Base-by-base conservation (phyloP, 1,140 invertebrate genomes). In the Chelonus insularis region DNA sequence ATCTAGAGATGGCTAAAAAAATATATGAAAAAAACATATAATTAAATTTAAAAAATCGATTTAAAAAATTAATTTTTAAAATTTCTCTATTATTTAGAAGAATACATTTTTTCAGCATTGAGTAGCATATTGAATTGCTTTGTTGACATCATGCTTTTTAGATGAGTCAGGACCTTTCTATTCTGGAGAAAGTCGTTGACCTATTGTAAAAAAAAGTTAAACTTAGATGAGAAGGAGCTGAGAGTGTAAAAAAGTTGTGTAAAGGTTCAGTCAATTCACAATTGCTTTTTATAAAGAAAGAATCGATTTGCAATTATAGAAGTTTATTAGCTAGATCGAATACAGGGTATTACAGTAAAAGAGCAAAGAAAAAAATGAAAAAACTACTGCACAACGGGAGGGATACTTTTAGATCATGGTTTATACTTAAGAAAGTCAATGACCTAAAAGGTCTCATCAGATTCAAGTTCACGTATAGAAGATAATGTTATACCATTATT, bases 131-230 rank as follows among this genome's bases (percentile, higher is more conserved):
- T n/a, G n/a, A n/a, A n/a, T 20, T 21, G 5, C 20, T 56, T 12
- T 39, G 9, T 39, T 14, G 25, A 12, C 16, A 7, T 32, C 20
- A 36, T 59, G 45, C 11, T 11, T 36, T 18, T 16, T 37, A 39
- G 57, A 60, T 60, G 57, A 52, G 45, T 60, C 57, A 55, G 41
- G 57, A 29, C 29, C 41, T 68, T 64, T 67, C 25, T 36, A 62
- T 51, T 66, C 47, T 58, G 21, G 66, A 68, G 67, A 68, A 70
- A 66, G 66, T 60, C 60, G 51, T 51, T 48, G 48, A 58, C 61
- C 61, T 52, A 47, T 12, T 57, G 18, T 39, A 29, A 29, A 32
- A 23, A n/a, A 25, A 14, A 34, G 11, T 45, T 37, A 45, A 25
- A 45, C 7, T 45, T 14, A 16, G 5, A 25, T 8, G 4, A 20